phyloP scores from a whole-genome alignment of 2,797 vertebrate genomes.

The Distichodus sexfasciatus region DNA sequence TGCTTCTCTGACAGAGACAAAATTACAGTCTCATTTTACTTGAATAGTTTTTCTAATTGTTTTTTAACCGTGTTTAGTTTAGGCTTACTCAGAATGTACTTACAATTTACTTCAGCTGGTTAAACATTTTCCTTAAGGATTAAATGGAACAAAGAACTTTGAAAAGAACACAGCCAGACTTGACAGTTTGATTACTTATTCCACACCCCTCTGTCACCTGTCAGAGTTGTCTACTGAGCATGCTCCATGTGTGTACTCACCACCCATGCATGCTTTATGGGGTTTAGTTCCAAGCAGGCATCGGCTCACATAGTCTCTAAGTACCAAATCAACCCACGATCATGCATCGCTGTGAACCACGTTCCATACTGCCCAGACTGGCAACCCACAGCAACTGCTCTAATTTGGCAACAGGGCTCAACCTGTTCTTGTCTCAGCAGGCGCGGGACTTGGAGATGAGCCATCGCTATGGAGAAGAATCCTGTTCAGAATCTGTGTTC shows the following conservation, averaged over 20 bases:
- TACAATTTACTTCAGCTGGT: no score
- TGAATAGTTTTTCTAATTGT: no score
- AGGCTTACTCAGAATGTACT: no score
- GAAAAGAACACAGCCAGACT: background rate
- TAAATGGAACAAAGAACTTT: background rate
- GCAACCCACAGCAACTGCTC: constrained; percentile 12
- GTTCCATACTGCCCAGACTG: background rate
- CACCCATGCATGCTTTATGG: background rate
- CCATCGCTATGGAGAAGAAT: constrained; percentile 83
- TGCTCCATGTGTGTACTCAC: background rate
- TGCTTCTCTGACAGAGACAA: background rate
- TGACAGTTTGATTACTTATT: constrained; percentile 1
- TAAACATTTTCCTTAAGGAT: background rate
- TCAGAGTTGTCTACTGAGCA: background rate
- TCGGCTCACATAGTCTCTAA: background rate
- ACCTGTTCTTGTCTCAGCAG: constrained; percentile 62
- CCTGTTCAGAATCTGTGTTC: constrained; percentile 84
- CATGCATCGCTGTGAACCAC: constrained; percentile 12
- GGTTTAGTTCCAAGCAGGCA: background rate
- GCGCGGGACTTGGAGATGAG: constrained; percentile 84
- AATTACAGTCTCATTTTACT: no score
- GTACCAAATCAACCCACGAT: background rate
- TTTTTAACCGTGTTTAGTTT: background rate
- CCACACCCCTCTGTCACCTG: background rate
- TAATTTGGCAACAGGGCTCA: background rate